Evolutionary conservation across 2,888 invertebrate genomes (phyloP).

Genomic region (Scaptodrosophila latifasciaeformis): DNA sequence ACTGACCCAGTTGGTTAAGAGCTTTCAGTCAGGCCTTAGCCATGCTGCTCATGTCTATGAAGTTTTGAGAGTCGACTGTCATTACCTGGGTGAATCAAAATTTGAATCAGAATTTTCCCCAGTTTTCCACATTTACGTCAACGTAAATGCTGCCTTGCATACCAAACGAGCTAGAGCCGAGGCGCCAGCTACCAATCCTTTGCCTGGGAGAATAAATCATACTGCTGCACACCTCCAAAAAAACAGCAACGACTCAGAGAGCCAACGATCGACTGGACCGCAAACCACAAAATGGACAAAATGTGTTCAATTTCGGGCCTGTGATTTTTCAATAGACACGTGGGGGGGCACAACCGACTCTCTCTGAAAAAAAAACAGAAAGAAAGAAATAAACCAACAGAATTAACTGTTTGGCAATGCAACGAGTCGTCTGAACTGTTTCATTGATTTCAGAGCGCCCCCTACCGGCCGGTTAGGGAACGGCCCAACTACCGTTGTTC

Average conservation of each 20-base stretch:
- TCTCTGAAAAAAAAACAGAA: no score
- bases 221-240: slow-evolving; percentile 6
- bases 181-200: slow-evolving; percentile 9
- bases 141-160: slow-evolving; percentile 60
- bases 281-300: slow-evolving; percentile 63
- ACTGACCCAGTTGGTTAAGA: no score
- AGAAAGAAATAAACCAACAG: no score
- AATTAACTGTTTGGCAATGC: no score
- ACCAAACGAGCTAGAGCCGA: slow-evolving; percentile 45
- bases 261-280: slow-evolving; percentile 18
- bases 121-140: slow-evolving; percentile 47
- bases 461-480: neutral
- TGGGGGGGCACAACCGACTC: slow-evolving; percentile 7
- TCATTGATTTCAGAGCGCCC: no score
- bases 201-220: slow-evolving; percentile 8
- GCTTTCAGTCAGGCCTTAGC: no score
- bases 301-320: slow-evolving; percentile 67
- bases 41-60: slow-evolving; percentile 59
- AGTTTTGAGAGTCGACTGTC: slow-evolving; percentile 66
- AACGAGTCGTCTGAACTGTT: no score
- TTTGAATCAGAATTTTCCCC: no score
- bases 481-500: slow-evolving; percentile 34
- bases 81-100: slow-evolving; percentile 32
- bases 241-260: neutral
- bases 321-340: slow-evolving; percentile 59